phyloP scores from a whole-genome alignment of 2,113 vertebrate species.

The Alouatta palliata region DNA sequence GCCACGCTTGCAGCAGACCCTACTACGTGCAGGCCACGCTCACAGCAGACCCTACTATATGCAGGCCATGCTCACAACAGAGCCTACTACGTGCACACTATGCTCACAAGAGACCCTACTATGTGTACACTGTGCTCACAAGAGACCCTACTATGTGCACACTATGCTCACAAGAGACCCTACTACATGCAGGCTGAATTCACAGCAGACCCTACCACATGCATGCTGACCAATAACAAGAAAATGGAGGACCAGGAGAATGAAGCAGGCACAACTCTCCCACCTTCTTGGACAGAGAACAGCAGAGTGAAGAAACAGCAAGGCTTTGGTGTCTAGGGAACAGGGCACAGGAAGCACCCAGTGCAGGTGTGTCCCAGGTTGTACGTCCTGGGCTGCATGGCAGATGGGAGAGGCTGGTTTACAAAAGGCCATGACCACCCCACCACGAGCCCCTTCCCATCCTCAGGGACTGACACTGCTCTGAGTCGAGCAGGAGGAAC shows the following conservation, averaged over 20 bases:
- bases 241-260: too few species aligned
- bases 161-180: too few species aligned
- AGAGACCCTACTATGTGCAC: too few species aligned
- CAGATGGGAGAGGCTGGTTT: accelerated
- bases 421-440: background rate
- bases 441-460: background rate
- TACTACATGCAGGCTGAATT: too few species aligned
- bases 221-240: accelerated
- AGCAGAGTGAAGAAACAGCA: accelerated
- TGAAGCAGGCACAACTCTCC: background rate
- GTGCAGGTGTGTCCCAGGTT: accelerated
- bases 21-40: accelerated
- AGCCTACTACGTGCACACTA: too few species aligned
- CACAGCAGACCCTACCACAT: background rate
- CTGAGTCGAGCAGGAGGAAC: background rate
- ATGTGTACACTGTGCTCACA: too few species aligned
- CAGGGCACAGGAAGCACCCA: accelerated
- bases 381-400: accelerated
- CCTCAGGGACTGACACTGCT: background rate
- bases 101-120: too few species aligned
- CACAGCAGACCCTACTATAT: too few species aligned
- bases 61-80: accelerated
- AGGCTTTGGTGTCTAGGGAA: accelerated
- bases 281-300: background rate
- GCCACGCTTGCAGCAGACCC: background rate